A percentile compares a stretch with the other conserved stretches of the same genome.
Conservation (phyloP, 2,797 vertebrate genomes). For the Xiphorhynchus erythropygius region DNA sequence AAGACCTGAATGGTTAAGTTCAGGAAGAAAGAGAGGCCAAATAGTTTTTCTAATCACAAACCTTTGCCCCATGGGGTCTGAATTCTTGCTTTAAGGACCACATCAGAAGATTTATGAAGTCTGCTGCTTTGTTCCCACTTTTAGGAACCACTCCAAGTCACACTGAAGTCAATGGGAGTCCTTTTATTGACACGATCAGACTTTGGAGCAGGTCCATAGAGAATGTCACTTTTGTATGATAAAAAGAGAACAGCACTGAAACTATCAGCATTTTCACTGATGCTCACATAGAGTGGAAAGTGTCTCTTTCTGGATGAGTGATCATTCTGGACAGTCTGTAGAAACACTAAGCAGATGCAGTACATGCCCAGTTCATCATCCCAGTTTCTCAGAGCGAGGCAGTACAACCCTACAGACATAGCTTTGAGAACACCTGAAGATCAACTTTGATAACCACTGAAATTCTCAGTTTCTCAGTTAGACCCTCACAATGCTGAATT, state of each 20-base stretch:
- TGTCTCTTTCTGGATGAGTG: background rate
- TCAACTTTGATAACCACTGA: background rate
- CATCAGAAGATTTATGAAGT: slow-evolving; percentile 48
- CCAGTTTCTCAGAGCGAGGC: background rate
- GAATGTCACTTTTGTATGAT: background rate
- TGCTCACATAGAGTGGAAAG: background rate
- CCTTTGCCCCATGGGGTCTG: slow-evolving; percentile 30
- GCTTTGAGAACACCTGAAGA: background rate
- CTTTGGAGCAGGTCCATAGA: slow-evolving; percentile 28
- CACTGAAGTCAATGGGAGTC: slow-evolving; percentile 24
- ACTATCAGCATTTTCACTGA: background rate
- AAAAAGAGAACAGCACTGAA: slow-evolving; percentile 14
- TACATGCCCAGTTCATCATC: background rate
- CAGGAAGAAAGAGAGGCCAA: slow-evolving; percentile 17
- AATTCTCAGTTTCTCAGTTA: background rate
- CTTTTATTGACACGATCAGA: slow-evolving; percentile 2
- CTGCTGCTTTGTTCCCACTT: slow-evolving; percentile 45
- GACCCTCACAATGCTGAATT: background rate
- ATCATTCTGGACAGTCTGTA: background rate
- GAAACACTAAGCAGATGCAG: slow-evolving; percentile 27
- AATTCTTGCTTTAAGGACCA: slow-evolving; percentile 35
- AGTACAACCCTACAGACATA: background rate
- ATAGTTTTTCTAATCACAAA: slow-evolving; percentile 33
- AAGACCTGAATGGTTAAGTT: slow-evolving; percentile 2
- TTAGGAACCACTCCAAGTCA: slow-evolving; percentile 45